These are phyloP conservation scores for Prosapia bicincta DNA, from an alignment of 2,888 invertebrate genomes.

Conservation along the genomic window DNA sequence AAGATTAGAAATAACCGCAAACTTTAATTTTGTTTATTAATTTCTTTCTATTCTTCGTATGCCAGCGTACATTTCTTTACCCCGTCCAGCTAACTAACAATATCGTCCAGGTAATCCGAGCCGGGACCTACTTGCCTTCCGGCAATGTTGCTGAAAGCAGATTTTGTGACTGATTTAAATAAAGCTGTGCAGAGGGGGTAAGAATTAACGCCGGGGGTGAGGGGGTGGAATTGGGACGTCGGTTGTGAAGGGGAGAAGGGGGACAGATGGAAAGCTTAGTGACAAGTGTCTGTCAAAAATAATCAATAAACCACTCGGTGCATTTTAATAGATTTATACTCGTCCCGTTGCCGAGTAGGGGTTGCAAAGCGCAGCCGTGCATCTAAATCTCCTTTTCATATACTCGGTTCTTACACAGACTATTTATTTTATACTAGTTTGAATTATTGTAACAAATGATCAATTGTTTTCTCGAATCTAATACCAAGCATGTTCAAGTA, in stretches of 20 bases:
- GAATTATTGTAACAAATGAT: no score
- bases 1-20: no score
- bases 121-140: not conserved
- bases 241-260: not conserved
- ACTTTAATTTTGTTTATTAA: no score
- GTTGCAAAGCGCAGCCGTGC: not conserved
- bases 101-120: not conserved
- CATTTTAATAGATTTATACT: not conserved
- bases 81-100: no score
- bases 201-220: not conserved
- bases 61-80: no score
- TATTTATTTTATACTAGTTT: no score
- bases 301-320: not conserved
- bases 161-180: not conserved
- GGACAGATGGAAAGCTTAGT: slow-evolving; percentile 2
- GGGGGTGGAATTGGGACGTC: not conserved
- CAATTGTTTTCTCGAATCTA: no score
- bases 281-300: slow-evolving; percentile 2
- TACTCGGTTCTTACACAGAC: no score
- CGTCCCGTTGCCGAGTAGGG: not conserved
- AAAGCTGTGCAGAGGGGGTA: not conserved
- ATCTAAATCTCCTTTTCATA: no score
- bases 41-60: no score
- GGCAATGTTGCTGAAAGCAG: not conserved
- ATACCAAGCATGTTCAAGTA: no score